Conservation (phyloP, 2,113 vertebrate genomes). For the Ailuropoda melanoleuca region DNA sequence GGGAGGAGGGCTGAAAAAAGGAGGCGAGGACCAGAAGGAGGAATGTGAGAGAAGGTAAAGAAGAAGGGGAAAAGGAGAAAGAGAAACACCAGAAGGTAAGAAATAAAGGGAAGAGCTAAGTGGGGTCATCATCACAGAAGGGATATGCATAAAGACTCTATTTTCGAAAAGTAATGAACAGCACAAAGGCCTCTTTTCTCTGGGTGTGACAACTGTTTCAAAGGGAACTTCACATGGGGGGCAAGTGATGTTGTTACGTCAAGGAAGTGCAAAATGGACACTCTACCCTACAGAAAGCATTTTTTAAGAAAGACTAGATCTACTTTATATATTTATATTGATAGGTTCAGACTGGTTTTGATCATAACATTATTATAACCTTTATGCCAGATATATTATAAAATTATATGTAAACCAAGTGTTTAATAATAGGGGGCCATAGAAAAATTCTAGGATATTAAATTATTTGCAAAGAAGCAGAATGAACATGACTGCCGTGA, state of each 20-base stretch:
- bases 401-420: background rate
- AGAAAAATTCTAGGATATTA: background rate
- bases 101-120: background rate
- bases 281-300: background rate
- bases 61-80: background rate
- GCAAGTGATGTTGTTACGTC: background rate
- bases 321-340: constrained; percentile 3
- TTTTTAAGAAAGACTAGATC: background rate
- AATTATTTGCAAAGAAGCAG: constrained; percentile 7
- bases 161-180: background rate
- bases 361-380: background rate
- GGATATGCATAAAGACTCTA: background rate
- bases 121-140: background rate
- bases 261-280: background rate
- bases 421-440: background rate
- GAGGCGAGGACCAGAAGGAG: background rate
- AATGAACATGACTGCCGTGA: background rate
- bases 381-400: background rate
- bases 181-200: background rate
- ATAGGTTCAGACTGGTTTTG: background rate
- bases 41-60: background rate
- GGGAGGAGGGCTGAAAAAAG: background rate
- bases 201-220: background rate
- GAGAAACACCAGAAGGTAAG: background rate
- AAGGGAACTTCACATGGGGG: background rate